phyloP scores from a whole-genome alignment of 1,140 invertebrate species.

The Drosophila melanogaster region DNA sequence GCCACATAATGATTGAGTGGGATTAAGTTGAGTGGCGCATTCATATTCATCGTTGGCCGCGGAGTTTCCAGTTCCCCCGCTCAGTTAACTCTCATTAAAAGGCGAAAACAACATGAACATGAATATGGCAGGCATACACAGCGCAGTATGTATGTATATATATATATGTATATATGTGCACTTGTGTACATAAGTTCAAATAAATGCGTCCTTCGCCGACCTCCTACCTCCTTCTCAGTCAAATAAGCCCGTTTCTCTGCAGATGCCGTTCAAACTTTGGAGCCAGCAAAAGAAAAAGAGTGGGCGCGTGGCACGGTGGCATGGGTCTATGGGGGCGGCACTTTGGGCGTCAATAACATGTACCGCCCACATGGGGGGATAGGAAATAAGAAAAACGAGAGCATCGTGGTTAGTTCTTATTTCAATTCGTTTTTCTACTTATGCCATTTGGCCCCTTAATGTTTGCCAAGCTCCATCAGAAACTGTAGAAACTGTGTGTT shows the following conservation, averaged over 20 bases:
- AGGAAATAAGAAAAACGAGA: not conserved
- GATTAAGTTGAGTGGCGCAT: conserved; percentile 3
- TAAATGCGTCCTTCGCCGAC: conserved; percentile 1
- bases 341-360: not conserved
- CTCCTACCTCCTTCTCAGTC: not conserved
- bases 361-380: not conserved
- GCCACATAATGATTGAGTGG: not conserved
- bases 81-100: conserved; percentile 48
- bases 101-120: not conserved
- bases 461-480: conserved; percentile 1
- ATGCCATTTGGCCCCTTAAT: conserved; percentile 10
- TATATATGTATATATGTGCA: no score
- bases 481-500: not conserved
- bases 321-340: not conserved
- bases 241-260: conserved; percentile 2
- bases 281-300: not conserved
- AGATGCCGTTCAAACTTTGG: conserved; percentile 5
- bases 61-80: conserved; percentile 4
- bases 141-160: not conserved
- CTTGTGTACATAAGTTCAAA: not conserved
- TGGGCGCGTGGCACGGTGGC: not conserved
- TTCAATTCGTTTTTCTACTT: conserved; percentile 10
- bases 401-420: conserved; percentile 10
- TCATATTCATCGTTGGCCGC: conserved; percentile 1
- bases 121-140: not conserved